Percentiles rank a stretch among this genome's conserved stretches.
Evolutionary conservation across 2,888 invertebrate genomes (phyloP).

Genomic region (Muschampia plurimacula): DNA sequence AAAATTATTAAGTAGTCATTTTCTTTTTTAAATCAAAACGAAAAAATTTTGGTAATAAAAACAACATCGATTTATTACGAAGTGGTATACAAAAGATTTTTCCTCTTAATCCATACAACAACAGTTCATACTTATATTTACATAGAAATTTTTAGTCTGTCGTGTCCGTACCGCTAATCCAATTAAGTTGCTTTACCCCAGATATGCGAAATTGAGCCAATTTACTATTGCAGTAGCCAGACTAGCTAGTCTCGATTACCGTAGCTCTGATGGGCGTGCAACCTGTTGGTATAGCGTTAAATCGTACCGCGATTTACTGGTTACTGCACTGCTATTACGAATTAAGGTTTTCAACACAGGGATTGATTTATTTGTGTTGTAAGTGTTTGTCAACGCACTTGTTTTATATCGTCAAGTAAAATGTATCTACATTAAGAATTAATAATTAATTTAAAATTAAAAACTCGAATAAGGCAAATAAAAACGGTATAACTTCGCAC

Average conservation of each 20-base stretch:
- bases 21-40: not conserved
- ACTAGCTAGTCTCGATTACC: slow-evolving; percentile 28
- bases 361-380: slow-evolving; percentile 17
- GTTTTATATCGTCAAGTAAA: too few species aligned
- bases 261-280: slow-evolving; percentile 31
- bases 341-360: slow-evolving; percentile 20
- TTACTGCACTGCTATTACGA: slow-evolving; percentile 28
- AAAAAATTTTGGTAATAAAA: not conserved
- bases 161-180: slow-evolving; percentile 37
- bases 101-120: slow-evolving; percentile 9
- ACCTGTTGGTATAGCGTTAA: slow-evolving; percentile 35
- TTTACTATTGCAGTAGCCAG: slow-evolving; percentile 34
- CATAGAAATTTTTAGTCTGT: slow-evolving; percentile 31
- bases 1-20: too few species aligned
- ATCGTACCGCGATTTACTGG: slow-evolving; percentile 34
- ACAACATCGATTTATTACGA: not conserved
- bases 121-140: not conserved
- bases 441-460: too few species aligned
- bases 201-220: slow-evolving; percentile 38
- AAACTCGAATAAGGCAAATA: too few species aligned
- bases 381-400: slow-evolving; percentile 11
- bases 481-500: too few species aligned
- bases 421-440: too few species aligned
- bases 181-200: slow-evolving; percentile 36
- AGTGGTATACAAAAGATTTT: not conserved